Conservation (phyloP, 2,113 vertebrate species). For the Hypanus sabinus region DNA sequence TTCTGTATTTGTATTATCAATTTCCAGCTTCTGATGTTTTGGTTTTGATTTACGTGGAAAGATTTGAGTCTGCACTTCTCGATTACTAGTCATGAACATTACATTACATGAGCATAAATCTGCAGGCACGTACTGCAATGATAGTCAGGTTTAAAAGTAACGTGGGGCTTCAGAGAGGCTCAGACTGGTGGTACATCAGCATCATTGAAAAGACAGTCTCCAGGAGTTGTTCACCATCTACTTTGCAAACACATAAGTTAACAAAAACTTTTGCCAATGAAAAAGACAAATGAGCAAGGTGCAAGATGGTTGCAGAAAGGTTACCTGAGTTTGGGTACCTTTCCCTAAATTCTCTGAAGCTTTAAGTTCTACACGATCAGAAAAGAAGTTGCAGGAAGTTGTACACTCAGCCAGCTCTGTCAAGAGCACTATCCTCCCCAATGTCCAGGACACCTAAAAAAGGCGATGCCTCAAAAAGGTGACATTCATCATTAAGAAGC, state of each 20-base stretch:
- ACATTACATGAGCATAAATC: neutral
- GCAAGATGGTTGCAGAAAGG: neutral
- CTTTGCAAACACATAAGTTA: neutral
- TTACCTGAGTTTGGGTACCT: neutral
- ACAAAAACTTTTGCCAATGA: neutral
- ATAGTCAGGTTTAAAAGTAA: neutral
- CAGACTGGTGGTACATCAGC: neutral
- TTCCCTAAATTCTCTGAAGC: neutral
- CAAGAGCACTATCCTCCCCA: too few relatives aligned
- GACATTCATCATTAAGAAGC: too few relatives aligned
- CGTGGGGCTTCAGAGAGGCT: neutral
- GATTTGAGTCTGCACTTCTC: neutral
- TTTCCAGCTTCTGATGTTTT: too few relatives aligned
- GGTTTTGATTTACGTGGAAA: too few relatives aligned
- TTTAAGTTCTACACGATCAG: too few relatives aligned
- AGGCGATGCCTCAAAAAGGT: too few relatives aligned
- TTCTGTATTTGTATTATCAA: too few relatives aligned
- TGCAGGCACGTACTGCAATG: neutral
- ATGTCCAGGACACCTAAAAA: too few relatives aligned
- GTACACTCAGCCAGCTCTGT: too few relatives aligned
- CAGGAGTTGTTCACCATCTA: neutral
- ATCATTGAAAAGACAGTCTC: neutral
- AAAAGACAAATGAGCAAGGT: neutral
- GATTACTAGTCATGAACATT: neutral
- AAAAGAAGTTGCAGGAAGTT: too few relatives aligned